These are phyloP conservation scores for Sebastes baramenuke DNA, from an alignment of 2,797 vertebrate genomes.

Conservation along the genomic window DNA sequence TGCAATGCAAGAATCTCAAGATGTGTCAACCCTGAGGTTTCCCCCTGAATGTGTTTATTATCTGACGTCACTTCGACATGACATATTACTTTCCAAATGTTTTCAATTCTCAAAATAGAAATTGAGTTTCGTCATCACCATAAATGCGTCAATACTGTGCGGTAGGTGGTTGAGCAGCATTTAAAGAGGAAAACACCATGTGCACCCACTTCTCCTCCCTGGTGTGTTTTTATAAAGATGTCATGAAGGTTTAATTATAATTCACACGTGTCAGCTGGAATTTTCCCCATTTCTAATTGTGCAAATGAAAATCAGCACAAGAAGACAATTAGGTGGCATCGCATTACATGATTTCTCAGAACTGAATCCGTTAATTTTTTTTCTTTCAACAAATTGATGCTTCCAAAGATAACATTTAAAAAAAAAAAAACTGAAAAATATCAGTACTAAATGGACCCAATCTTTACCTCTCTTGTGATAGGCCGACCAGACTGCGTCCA, in stretches of 20 bases:
- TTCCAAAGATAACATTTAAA: too few relatives aligned
- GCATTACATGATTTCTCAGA: background rate
- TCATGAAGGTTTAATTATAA: background rate
- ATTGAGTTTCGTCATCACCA: constrained; percentile 1
- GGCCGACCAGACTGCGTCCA: constrained; percentile 94
- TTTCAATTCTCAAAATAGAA: constrained; percentile 17
- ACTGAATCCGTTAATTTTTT: background rate
- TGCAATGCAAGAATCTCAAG: background rate
- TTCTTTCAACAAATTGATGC: too few relatives aligned
- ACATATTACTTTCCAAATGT: background rate
- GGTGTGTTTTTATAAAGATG: background rate
- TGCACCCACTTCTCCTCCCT: background rate
- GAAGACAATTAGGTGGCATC: too few relatives aligned
- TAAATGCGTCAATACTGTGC: background rate
- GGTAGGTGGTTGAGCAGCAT: background rate
- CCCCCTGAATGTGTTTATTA: background rate
- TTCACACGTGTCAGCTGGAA: constrained; percentile 2
- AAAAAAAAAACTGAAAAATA: background rate
- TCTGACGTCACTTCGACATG: background rate
- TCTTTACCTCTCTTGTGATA: constrained; percentile 96
- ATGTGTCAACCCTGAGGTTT: constrained; percentile 17
- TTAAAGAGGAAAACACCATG: background rate
- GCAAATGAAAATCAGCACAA: background rate
- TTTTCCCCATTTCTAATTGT: background rate
- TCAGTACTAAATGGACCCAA: background rate